These are phyloP conservation scores for Elysia crispata DNA, from an alignment of 2,888 invertebrate species.

Conservation along the genomic window DNA sequence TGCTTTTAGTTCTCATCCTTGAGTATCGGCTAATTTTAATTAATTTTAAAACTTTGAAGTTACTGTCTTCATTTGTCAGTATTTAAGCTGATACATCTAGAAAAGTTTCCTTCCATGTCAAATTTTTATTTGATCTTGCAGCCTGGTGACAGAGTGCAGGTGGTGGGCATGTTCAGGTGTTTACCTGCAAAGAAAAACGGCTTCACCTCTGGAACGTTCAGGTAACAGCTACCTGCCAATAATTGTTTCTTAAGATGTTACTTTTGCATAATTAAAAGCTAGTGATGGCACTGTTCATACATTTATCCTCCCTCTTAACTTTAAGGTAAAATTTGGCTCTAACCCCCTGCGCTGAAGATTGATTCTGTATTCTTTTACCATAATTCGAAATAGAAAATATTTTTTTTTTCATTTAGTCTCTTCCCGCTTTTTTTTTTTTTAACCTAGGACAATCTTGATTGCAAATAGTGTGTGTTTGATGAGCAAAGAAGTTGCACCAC, in stretches of 20 bases:
- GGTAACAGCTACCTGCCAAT: constrained; percentile 64
- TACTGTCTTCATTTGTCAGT: too few species aligned
- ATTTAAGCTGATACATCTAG: too few species aligned
- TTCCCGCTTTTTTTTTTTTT: constrained; percentile 61
- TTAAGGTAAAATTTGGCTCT: not conserved
- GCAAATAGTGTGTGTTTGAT: constrained; percentile 94
- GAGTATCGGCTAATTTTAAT: too few species aligned
- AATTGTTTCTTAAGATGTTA: too few species aligned
- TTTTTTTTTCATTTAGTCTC: not conserved
- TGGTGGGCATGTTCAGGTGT: constrained; percentile 95
- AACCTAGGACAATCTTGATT: constrained; percentile 89
- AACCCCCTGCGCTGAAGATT: not conserved
- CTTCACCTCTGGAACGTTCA: constrained; percentile 92
- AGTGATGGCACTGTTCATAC: not conserved
- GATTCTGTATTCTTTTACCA: not conserved
- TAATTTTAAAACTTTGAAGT: too few species aligned
- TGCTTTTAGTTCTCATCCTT: too few species aligned
- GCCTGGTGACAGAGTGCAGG: constrained; percentile 97
- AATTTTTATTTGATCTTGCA: constrained; percentile 79
- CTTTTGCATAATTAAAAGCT: too few species aligned
- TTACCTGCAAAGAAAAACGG: constrained; percentile 95
- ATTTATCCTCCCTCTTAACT: not conserved
- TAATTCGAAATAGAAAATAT: not conserved
- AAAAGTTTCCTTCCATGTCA: too few species aligned
- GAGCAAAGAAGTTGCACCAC: constrained; percentile 87